Evolutionary conservation across 2,113 vertebrate genomes (phyloP), one percentile per base, ranked within the genome.

Genomic region (Chunga burmeisteri): DNA sequence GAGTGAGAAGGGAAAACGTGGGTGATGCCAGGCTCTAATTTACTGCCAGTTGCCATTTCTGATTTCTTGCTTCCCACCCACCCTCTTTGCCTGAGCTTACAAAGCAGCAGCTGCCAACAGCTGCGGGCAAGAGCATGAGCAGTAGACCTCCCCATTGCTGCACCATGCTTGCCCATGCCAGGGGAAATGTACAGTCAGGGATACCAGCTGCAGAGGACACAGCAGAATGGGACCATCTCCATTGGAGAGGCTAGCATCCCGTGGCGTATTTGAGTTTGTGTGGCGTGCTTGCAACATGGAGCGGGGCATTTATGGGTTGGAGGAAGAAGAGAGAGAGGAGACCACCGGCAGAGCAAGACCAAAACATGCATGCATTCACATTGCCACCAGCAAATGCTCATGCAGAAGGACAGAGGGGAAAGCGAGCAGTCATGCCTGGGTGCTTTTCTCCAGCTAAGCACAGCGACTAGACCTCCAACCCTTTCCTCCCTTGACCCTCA

Each of bases 1-100:
- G 0, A 95, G 70, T 2, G 1, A 74, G 81, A 91, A 82, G 68
- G 36, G 65, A 73, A 67, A 95, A 81, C 0, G 5, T 56, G 81
- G 73, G 71, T 90, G 90, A 88, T 70, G 72, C 87, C 93, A 95
- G 73, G 77, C 94, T 75, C 73, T 95, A 86, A 93, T 93, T 80
- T 78, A 62, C 70, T 83, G 81, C 71, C 93, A 93, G 89, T 58
- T 94, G 91, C 83, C 1, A 0, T 86, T 97, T 95, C 81, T 40
- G 78, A 90, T 83, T 66, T 73, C 89, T 70, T 85, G 70, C 81
- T 93, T 42, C 44, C 74, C 81, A 61, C 55, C 47, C 84, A 81
- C 27, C 32, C 55, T 52, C 81, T 36, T 74, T 59, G 81, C 75
- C 88, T 7, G 0, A 66, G 87, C 46, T 77, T 46, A 44, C 62